Base-by-base conservation (phyloP, 2,797 vertebrate species). In the Myiotriccus ornatus region DNA sequence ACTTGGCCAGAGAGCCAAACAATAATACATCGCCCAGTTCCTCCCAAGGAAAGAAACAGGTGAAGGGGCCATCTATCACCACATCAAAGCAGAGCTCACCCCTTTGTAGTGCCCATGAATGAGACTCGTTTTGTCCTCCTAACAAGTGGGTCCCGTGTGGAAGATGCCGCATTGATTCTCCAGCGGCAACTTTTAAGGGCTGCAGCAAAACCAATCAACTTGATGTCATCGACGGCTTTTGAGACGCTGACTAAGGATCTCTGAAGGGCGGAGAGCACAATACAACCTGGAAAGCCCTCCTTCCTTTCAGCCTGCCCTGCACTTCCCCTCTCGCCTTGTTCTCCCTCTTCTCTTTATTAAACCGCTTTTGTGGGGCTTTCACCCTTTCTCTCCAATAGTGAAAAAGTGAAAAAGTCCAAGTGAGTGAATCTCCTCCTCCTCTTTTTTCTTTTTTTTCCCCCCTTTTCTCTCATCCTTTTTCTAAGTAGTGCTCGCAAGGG, bases 341-440 rank as follows among this genome's bases (percentile, higher is more conserved):
- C 91, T 84, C 81, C 39, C 47, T 91, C 74, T 94, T 68, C 47
- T 92, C 89, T 95, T 96, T 94, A 91, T 94, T 93, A 90, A 94
- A 70, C 90, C 1, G 70, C 94, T 93, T 97, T 97, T 96, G 94
- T 96, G 85, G 73, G 35, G 67, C 73, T 95, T 94, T 92, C 81
- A 81, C 79, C 87, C 93, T 44, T 94, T 95, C 94, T 94, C 81
- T 95, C 84, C 77, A 23, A 57, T 2, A 96, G 79, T 90, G 90
- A 95, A 96, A 96, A 96, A 96, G 79, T 89, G 90, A 95, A 96
- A 96, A 96, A 90, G 77, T 86, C 82, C 68, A 86, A 87, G 84
- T 2, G 35, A 94, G 91, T 80, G 91, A 91, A 88, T 92, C 89
- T 89, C 87, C 90, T 89, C 92, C 93, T 92, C 89, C 68, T 79